phyloP scores from a whole-genome alignment of 2,113 vertebrate genomes.

The Pontoporia blainvillei region DNA sequence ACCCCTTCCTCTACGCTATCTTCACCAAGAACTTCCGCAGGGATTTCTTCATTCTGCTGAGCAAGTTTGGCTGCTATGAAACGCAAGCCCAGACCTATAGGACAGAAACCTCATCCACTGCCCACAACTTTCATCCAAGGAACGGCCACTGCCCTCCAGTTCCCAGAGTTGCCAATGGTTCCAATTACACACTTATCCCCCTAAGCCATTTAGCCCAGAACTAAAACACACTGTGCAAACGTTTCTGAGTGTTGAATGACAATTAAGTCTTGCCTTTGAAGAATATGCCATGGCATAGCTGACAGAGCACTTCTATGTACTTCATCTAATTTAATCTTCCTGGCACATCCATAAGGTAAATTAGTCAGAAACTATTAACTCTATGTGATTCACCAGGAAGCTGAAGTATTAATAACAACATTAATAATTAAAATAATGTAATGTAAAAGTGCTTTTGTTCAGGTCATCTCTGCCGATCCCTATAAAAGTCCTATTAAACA shows the following conservation, averaged over 20 bases:
- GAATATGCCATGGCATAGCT: neutral
- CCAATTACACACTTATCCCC: slow-evolving; percentile 84
- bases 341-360: neutral
- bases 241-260: neutral
- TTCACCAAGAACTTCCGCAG: slow-evolving; percentile 95
- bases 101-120: slow-evolving; percentile 89
- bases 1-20: slow-evolving; percentile 97
- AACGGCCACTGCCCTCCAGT: slow-evolving; percentile 82
- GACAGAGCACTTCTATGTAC: neutral
- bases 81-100: slow-evolving; percentile 91
- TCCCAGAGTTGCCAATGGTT: slow-evolving; percentile 81
- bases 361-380: neutral
- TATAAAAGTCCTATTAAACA: neutral
- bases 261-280: slow-evolving; percentile 38
- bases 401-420: neutral
- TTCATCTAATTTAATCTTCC: neutral
- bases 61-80: slow-evolving; percentile 92
- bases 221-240: neutral
- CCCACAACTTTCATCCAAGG: slow-evolving; percentile 82
- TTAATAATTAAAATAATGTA: slow-evolving; percentile 12
- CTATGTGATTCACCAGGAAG: neutral
- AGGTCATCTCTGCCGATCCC: neutral
- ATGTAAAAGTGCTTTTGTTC: neutral
- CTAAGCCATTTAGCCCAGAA: slow-evolving; percentile 78
- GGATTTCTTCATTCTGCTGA: slow-evolving; percentile 93